Evolutionary conservation across 1,140 invertebrate species (phyloP), one percentile per base, ranked within the genome.

Genomic region (Diploscapter pachys): DNA sequence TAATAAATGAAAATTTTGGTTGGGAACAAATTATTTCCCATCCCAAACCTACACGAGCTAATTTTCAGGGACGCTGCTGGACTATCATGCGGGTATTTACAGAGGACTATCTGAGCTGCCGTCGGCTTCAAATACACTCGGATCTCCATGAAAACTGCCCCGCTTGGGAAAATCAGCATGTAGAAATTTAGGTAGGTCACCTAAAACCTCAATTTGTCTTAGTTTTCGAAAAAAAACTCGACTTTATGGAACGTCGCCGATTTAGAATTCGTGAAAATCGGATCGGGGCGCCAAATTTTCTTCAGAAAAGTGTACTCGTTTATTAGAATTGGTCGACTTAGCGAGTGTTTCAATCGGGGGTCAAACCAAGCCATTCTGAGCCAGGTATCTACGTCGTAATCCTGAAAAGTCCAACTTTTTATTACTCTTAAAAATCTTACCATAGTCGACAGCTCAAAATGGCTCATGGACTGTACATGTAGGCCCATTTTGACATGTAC

Each of bases 351-450:
- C 3, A 85, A 62, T 48, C 83, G 75, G 8, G 82, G 84, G 72
- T 85, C 83, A 57, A 81, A 67, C 84, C 84, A 85, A 11, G 79
- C 78, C 81, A 85, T 82, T 63, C 84, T 63, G 9, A 85, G 51
- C 84, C 84, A 85, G 2, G 78, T 59, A 77, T 85, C 84, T 77
- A 85, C 78, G 56, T 85, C 84, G 67, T 85, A 85, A 69, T 85
- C 83, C 82, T 83, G 5, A 31, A 54, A 63, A 52, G 62, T 11
- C 63, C 3, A 5, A 72, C n/a, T n/a, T 61, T 48, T 48, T 50
- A 4, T 63, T 48, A 13, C 8, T 71, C 9, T 49, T 76, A 76
- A 78, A 54, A 3, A 52, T 71, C 67, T 50, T 53, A 81, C 82
- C 83, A 85, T 85, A 53, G 84, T 85, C 51, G 83, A 77, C 3